Base-by-base conservation (phyloP, 2,888 invertebrate genomes). In the Cryptocephalus moraei region DNA sequence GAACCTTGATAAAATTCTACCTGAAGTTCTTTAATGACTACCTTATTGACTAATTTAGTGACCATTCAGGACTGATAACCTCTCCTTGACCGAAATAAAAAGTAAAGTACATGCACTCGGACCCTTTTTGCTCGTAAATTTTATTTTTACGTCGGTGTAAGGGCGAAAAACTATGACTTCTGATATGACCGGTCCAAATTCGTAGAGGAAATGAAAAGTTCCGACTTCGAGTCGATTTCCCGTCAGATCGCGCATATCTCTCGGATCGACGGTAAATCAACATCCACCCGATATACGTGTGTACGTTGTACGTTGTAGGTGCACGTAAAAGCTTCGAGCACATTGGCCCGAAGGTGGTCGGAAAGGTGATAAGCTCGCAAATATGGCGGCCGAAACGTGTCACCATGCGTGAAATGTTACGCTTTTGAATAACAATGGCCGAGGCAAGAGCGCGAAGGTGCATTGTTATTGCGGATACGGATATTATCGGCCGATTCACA, bases 321-420 rank as follows among this genome's bases (percentile, higher is more conserved):
- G 36, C 36, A n/a, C 11, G 36, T 36, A 36, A 36, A 36, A 36
- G 36, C 12, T 11, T 6, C 36, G 11, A n/a, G 12, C 12, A 36
- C 36, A 22, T 22, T 22, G 22, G 22, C 22, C 22, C 22, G 22
- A 22, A 22, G 22, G 22, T 22, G 22, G 22, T 22, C 22, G 22
- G 50, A 46, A 46, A 50, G 48, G 46, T 51, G 53, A 57, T 57
- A 59, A 55, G 55, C 57, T 56, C 22, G 22, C 22, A 62, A 64
- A 65, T 64, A 67, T 66, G 66, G 67, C 66, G 62, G 65, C 61
- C 59, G 53, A 22, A 22, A 22, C 49, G 63, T 66, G 65, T 66
- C 65, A 64, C 64, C 64, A 61, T 65, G 64, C 67, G 66, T 67
- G 66, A 67, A 67, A 67, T 66, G 65, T 65, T 63, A 64, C 67